Conservation (phyloP, 2,797 vertebrate species). For the Acropternis orthonyx region DNA sequence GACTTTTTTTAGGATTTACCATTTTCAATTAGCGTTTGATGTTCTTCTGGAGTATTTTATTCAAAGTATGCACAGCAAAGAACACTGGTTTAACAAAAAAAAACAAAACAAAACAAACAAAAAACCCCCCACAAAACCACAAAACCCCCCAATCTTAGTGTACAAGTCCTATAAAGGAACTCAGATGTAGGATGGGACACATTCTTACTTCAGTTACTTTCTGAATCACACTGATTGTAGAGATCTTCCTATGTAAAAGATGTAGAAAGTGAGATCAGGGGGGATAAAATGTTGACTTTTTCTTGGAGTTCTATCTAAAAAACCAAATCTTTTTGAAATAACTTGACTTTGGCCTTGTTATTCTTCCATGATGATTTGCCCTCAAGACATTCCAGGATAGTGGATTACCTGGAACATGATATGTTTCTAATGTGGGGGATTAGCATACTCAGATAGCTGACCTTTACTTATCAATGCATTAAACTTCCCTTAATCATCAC, state of each 20-base stretch:
- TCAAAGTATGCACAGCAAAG: not conserved
- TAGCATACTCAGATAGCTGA: not conserved
- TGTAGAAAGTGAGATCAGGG: not conserved
- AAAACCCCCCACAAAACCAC: not conserved
- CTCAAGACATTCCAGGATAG: not conserved
- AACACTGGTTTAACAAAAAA: not conserved
- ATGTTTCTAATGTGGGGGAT: not conserved
- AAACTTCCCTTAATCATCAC: not conserved
- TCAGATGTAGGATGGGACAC: not conserved
- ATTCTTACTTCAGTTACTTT: not conserved
- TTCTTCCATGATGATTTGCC: not conserved
- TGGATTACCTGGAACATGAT: not conserved
- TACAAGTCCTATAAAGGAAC: not conserved
- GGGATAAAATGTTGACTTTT: not conserved
- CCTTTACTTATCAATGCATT: not conserved
- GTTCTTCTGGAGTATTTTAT: not conserved
- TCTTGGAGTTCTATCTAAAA: not conserved
- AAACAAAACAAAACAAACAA: not conserved
- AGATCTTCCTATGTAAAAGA: not conserved
- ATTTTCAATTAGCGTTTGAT: not conserved
- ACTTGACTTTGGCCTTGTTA: not conserved
- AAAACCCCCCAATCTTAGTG: not conserved
- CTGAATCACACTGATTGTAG: not conserved
- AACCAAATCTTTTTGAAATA: not conserved
- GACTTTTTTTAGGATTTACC: not conserved